Conservation (phyloP, 1,140 invertebrate genomes). For the Dendrolimus punctatus region DNA sequence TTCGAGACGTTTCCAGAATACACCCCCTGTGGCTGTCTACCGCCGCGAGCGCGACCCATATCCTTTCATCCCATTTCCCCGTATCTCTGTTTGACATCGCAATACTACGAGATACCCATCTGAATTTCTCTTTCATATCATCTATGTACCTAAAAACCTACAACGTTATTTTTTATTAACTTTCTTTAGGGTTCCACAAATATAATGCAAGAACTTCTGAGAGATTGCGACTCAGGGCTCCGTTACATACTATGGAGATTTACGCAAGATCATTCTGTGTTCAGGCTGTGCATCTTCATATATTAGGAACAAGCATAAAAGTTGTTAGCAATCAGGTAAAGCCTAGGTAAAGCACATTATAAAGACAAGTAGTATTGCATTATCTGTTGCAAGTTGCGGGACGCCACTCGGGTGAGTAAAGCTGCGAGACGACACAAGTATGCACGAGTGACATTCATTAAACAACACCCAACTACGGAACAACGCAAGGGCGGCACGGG, state of each 20-base stretch:
- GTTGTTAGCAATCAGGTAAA: too few species aligned
- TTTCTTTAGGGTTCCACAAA: too few species aligned
- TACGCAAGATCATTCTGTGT: too few species aligned
- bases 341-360: too few species aligned
- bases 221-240: too few species aligned
- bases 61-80: slow-evolving; percentile 53
- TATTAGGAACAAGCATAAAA: too few species aligned
- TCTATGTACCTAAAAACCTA: neutral
- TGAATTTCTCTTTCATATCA: neutral
- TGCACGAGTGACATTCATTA: slow-evolving; percentile 5
- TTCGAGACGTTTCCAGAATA: slow-evolving; percentile 27
- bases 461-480: slow-evolving; percentile 5
- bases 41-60: slow-evolving; percentile 44
- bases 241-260: too few species aligned
- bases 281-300: too few species aligned
- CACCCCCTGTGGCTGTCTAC: neutral
- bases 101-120: slow-evolving; percentile 30
- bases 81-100: slow-evolving; percentile 59
- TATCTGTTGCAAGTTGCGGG: neutral
- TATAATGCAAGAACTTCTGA: too few species aligned
- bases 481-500: neutral
- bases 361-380: too few species aligned
- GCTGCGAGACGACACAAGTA: slow-evolving; percentile 1
- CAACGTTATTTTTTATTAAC: too few species aligned
- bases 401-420: neutral